Percentiles rank a stretch among this genome's conserved stretches.
These are phyloP conservation scores for Lasius fuliginosus DNA, from an alignment of 2,888 invertebrate genomes.

Conservation along the genomic window DNA sequence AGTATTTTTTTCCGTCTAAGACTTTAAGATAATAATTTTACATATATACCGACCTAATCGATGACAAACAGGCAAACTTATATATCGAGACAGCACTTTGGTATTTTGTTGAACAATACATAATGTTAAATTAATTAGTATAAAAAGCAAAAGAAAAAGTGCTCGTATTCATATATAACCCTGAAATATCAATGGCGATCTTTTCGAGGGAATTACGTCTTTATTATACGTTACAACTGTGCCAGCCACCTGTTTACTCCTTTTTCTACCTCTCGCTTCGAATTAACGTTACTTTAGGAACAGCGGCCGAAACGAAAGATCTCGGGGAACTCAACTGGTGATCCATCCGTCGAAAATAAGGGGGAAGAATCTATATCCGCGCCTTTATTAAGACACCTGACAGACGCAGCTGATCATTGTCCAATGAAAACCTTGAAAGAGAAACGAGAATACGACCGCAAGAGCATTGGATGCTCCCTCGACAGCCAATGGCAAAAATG, in stretches of 20 bases:
- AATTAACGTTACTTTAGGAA: constrained; percentile 38
- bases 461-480: constrained; percentile 56
- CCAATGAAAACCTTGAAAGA: constrained; percentile 64
- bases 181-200: constrained; percentile 21
- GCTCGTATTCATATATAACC: background rate
- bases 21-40: background rate
- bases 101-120: background rate
- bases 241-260: constrained; percentile 57
- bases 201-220: background rate
- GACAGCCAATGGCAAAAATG: constrained; percentile 49
- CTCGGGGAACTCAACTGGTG: constrained; percentile 35
- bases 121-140: background rate
- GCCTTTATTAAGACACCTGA: constrained; percentile 73
- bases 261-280: constrained; percentile 30
- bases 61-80: background rate
- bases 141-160: background rate
- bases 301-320: constrained; percentile 9
- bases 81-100: background rate
- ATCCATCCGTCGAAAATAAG: constrained; percentile 62
- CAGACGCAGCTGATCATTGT: constrained; percentile 74
- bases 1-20: background rate
- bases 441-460: constrained; percentile 66
- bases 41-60: background rate
- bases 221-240: constrained; percentile 44
- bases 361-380: constrained; percentile 65